Evolutionary conservation across 2,888 invertebrate genomes (phyloP).

Genomic region (Oscheius sp.): DNA sequence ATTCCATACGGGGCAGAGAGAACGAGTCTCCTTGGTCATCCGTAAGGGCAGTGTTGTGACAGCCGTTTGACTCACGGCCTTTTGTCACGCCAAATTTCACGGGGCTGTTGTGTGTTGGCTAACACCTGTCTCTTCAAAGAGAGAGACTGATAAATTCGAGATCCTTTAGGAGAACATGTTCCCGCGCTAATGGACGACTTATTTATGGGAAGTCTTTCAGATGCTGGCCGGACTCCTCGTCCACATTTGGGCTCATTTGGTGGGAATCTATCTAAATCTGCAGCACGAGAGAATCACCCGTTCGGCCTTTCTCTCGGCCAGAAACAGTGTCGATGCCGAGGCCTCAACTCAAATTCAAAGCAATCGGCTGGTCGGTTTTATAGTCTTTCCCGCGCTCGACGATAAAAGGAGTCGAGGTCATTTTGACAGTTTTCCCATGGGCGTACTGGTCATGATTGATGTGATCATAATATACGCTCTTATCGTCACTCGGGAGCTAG

Average conservation of each 20-base stretch:
- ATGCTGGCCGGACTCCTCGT: slow-evolving; percentile 66
- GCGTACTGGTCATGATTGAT: slow-evolving; percentile 1
- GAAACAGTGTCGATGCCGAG: slow-evolving; percentile 60
- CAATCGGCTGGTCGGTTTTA: slow-evolving; percentile 47
- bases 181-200: slow-evolving; percentile 27
- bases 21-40: not conserved
- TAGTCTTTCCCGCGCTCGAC: no score
- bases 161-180: slow-evolving; percentile 6
- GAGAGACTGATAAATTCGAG: not conserved
- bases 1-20: not conserved
- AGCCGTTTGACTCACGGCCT: slow-evolving; percentile 15
- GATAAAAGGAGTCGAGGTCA: no score
- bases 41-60: not conserved
- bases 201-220: slow-evolving; percentile 50
- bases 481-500: slow-evolving; percentile 3
- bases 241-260: slow-evolving; percentile 69
- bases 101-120: slow-evolving; percentile 2
- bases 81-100: slow-evolving; percentile 30
- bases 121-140: slow-evolving; percentile 15
- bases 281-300: slow-evolving; percentile 61
- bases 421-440: slow-evolving; percentile 29
- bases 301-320: slow-evolving; percentile 56
- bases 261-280: slow-evolving; percentile 66
- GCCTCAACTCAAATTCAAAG: slow-evolving; percentile 53
- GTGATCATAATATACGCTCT: not conserved